phyloP scores from a whole-genome alignment of 1,140 invertebrate species.

The Coenobita brevimanus region DNA sequence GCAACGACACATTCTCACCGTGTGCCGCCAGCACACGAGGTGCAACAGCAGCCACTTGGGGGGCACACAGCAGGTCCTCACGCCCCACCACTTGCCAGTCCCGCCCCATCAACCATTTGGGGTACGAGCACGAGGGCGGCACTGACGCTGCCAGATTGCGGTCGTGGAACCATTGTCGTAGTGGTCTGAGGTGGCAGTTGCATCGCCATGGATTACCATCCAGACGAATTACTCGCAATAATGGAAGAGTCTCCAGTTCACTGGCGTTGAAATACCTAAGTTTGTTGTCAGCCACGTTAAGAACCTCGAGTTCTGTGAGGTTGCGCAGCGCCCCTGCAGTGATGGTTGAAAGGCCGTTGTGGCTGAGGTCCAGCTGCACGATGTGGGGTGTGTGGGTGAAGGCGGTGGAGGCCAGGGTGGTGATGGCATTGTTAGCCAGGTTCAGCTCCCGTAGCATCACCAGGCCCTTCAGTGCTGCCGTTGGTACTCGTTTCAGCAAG shows the following conservation, averaged over 20 bases:
- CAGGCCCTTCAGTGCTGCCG: conserved; percentile 81
- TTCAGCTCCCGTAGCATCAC: conserved; percentile 83
- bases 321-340: conserved; percentile 83
- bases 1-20: conserved; percentile 83
- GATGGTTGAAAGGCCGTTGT: conserved; percentile 80
- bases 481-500: conserved; percentile 80
- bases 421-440: conserved; percentile 83
- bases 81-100: conserved; percentile 84
- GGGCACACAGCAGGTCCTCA: conserved; percentile 87
- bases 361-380: conserved; percentile 82
- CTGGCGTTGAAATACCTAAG: conserved; percentile 79
- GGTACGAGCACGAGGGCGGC: conserved; percentile 81
- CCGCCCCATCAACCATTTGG: conserved; percentile 78
- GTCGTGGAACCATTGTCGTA: conserved; percentile 85
- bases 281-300: conserved; percentile 84
- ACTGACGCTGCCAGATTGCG: conserved; percentile 83
- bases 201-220: conserved; percentile 88
- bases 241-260: conserved; percentile 80
- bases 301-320: conserved; percentile 82
- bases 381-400: conserved; percentile 81
- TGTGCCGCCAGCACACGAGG: conserved; percentile 72
- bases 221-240: conserved; percentile 83
- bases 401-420: conserved; percentile 80
- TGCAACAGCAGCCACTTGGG: conserved; percentile 72
- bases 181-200: conserved; percentile 81